phyloP scores from a whole-genome alignment of 2,888 invertebrate species.

The Didymodactylos carnosus region DNA sequence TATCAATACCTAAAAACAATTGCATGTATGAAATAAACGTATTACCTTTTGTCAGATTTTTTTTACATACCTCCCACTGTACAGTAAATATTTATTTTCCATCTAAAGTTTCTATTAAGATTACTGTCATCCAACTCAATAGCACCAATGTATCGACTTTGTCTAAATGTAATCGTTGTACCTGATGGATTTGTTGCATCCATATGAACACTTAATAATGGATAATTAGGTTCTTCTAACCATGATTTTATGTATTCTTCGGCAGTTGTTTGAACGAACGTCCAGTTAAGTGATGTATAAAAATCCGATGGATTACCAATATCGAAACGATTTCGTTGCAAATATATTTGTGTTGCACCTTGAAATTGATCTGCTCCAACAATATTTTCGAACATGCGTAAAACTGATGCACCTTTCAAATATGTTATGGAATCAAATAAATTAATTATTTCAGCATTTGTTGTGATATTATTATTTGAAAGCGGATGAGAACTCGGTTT shows the following conservation, averaged over 20 bases:
- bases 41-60: no score
- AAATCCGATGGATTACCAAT: not conserved
- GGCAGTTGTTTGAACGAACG: no score
- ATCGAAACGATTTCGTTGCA: not conserved
- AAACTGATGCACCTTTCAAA: conserved; percentile 7
- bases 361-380: not conserved
- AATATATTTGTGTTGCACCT: no score
- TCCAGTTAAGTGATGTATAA: no score
- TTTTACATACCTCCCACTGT: not conserved
- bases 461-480: not conserved
- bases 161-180: not conserved
- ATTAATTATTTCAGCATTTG: conserved; percentile 2
- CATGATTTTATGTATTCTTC: conserved; percentile 9
- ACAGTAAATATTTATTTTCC: conserved; percentile 8
- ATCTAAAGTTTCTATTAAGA: not conserved
- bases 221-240: conserved; percentile 8
- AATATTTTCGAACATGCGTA: conserved; percentile 6
- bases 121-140: not conserved
- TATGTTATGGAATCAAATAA: conserved; percentile 2
- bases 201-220: not conserved
- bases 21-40: no score
- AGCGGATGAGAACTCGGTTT: conserved; percentile 1
- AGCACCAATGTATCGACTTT: not conserved
- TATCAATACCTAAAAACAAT: no score
- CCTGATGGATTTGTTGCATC: not conserved